Evolutionary conservation across 2,113 vertebrate species (phyloP), one percentile per base, ranked within the genome.

Genomic region (Alectura lathami): DNA sequence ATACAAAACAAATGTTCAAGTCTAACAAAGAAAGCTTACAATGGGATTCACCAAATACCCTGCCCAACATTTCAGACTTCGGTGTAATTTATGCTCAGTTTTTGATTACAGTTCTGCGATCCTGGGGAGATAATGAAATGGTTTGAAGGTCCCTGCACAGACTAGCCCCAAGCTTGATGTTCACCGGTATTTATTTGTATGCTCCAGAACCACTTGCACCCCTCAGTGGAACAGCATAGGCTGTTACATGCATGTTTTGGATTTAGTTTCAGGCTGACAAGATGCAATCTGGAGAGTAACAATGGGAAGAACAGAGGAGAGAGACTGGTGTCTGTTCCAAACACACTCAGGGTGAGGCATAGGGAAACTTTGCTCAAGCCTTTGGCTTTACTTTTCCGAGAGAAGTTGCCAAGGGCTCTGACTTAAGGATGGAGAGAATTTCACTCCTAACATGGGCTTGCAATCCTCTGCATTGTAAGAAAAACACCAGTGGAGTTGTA

Each of bases 331-430:
- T 54, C 48, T 86, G 42, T 83, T 83, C 75, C 73, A 90, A 17
- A 48, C 36, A 74, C 40, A 56, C 36, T 75, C 38, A 95, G 40
- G 0, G 0, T 9, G 21, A 90, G 59, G 51, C 87, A 88, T 8
- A 83, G 56, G 50, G 73, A 86, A 84, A 88, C 24, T 89, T 75
- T 50, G 32, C 67, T 78, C 60, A n/a, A 53, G 42, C 62, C 30
- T 86, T 0, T 0, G 87, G 81, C 53, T 91, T 79, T 69, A 53
- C 66, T 96, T 92, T 96, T 93, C 88, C 91, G 93, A 85, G 45
- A 38, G n/a, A 89, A 75, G 78, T 89, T 96, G 91, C 93, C 84
- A 94, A 91, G 87, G 75, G 32, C 43, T 80, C 79, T 88, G 83
- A 86, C 80, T 38, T 10, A 10, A 94, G 77, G 88, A 91, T 59